Percentiles rank a stretch among this genome's conserved stretches.
Conservation (phyloP, 2,113 vertebrate genomes). For the Lepus europaeus region DNA sequence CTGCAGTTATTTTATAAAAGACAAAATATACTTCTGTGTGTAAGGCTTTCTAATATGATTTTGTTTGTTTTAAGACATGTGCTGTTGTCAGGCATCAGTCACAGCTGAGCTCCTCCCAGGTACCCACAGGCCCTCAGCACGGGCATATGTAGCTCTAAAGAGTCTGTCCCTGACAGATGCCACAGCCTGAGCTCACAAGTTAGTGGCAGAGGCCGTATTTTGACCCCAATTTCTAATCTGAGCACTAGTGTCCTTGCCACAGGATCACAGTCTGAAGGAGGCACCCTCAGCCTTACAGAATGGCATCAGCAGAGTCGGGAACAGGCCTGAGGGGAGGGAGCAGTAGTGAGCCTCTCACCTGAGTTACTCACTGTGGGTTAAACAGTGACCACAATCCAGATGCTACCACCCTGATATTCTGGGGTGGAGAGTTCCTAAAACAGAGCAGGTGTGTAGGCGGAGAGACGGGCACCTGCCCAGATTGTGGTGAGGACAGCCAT, state of each 20-base stretch:
- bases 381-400: not conserved
- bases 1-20: not conserved
- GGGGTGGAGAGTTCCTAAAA: not conserved
- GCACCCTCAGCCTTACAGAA: not conserved
- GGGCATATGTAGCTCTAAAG: too few species aligned
- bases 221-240: not conserved
- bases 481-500: too few species aligned
- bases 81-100: accelerated
- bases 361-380: not conserved
- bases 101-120: not conserved
- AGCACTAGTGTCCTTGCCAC: not conserved
- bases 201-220: not conserved
- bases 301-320: not conserved
- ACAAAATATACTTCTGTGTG: not conserved
- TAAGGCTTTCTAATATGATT: not conserved
- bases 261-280: not conserved
- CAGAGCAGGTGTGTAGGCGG: not conserved
- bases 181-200: not conserved
- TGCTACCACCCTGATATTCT: not conserved
- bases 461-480: too few species aligned
- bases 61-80: not conserved
- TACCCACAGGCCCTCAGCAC: not conserved
- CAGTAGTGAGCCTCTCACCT: not conserved
- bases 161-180: not conserved
- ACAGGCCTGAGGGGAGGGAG: not conserved